These are phyloP conservation scores for Phrynosoma platyrhinos DNA, from an alignment of 2,113 vertebrate species.

Conservation along the genomic window DNA sequence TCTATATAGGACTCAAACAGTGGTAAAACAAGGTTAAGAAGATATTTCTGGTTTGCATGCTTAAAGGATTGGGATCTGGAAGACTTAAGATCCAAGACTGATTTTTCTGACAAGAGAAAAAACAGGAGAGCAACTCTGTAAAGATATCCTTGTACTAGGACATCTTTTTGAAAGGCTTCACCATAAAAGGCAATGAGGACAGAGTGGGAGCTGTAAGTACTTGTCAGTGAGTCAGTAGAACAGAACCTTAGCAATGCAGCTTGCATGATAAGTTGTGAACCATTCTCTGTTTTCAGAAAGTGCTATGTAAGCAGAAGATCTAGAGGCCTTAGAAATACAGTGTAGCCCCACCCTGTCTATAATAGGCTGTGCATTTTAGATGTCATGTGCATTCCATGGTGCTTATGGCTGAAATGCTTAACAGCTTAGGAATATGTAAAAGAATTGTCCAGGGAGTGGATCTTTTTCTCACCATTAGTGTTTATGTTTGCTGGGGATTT, in stretches of 20 bases:
- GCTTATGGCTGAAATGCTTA: neutral
- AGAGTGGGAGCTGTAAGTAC: slow-evolving; percentile 9
- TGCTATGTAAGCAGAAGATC: slow-evolving; percentile 20
- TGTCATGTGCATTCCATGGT: neutral
- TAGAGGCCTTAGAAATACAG: neutral
- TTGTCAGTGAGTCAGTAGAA: slow-evolving; percentile 28
- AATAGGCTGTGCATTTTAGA: neutral
- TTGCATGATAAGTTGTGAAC: slow-evolving; percentile 3
- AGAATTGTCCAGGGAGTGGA: neutral
- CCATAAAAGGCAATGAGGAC: slow-evolving; percentile 19
- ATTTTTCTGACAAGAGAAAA: slow-evolving; percentile 31
- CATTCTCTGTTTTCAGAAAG: slow-evolving; percentile 1
- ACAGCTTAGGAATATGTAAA: neutral
- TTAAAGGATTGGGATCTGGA: slow-evolving; percentile 35
- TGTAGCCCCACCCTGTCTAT: neutral
- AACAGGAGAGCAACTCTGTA: slow-evolving; percentile 25
- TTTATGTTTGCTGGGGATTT: neutral
- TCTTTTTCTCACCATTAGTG: neutral
- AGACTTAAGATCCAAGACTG: slow-evolving; percentile 17
- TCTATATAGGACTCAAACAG: neutral
- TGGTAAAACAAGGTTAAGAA: slow-evolving; percentile 24
- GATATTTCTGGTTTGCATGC: slow-evolving; percentile 43
- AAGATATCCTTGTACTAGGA: neutral
- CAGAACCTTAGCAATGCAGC: slow-evolving; percentile 24
- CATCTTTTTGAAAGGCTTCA: slow-evolving; percentile 46